These are phyloP conservation scores for Nestor notabilis DNA, from an alignment of 2,113 vertebrate genomes.

Conservation along the genomic window DNA sequence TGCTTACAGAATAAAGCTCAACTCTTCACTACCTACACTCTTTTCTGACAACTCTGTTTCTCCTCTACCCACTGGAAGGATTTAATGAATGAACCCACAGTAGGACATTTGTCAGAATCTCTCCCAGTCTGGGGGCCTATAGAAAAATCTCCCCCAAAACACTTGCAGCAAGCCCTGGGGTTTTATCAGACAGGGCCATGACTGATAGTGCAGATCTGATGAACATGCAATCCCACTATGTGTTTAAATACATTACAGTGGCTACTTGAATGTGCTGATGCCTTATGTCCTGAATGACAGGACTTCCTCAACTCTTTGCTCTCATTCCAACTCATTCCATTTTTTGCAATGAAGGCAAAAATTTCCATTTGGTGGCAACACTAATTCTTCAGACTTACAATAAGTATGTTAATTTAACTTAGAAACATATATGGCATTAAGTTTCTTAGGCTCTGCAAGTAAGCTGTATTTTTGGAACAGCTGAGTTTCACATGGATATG, in stretches of 20 bases:
- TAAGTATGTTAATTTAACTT: not conserved
- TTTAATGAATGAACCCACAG: not conserved
- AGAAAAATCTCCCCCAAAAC: not conserved
- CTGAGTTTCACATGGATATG: not conserved
- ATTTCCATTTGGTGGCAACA: not conserved
- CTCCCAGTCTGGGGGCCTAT: not conserved
- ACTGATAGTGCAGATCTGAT: not conserved
- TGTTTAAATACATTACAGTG: not conserved
- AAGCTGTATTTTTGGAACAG: slow-evolving; percentile 18
- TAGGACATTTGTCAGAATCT: not conserved
- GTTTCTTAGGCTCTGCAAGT: not conserved
- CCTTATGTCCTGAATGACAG: not conserved
- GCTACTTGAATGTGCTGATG: not conserved
- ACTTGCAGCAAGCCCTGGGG: not conserved
- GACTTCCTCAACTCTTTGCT: not conserved
- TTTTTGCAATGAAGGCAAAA: not conserved
- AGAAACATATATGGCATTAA: not conserved
- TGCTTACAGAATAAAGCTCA: not conserved
- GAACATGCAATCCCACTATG: not conserved
- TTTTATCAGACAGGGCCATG: not conserved
- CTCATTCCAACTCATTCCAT: not conserved
- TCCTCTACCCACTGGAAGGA: not conserved
- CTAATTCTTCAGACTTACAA: not conserved
- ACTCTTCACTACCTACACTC: not conserved
- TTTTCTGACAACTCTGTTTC: not conserved